Percentiles rank a stretch among this genome's conserved stretches.
Conservation (phyloP, 2,113 vertebrate genomes). For the Chaenogobius annularis region DNA sequence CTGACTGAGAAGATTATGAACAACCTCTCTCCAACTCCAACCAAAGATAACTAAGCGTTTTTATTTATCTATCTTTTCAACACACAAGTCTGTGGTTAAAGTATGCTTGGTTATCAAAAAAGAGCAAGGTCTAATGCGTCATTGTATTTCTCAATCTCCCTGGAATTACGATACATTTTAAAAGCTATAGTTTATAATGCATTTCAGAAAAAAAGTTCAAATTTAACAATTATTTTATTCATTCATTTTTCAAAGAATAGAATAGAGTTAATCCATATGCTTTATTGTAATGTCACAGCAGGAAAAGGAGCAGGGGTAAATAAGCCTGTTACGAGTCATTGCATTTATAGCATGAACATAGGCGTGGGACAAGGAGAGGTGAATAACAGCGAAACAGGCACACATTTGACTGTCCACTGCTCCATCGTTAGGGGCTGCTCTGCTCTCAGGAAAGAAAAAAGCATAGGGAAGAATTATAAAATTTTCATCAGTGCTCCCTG, state of each 20-base stretch:
- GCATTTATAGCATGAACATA: constrained; percentile 79
- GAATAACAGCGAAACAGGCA: constrained; percentile 71
- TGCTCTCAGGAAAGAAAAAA: constrained; percentile 65
- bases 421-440: constrained; percentile 59
- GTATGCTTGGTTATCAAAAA: no score
- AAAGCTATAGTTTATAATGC: no score
- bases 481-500: constrained; percentile 92
- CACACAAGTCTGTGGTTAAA: no score
- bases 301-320: constrained; percentile 57
- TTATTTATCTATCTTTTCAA: no score
- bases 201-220: no score
- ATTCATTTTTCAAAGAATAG: not conserved
- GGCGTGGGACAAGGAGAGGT: constrained; percentile 70
- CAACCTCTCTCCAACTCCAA: no score
- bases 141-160: no score
- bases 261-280: no score
- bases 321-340: constrained; percentile 60
- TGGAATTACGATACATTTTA: no score
- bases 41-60: not conserved
- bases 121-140: no score
- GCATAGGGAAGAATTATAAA: constrained; percentile 76
- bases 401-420: constrained; percentile 77
- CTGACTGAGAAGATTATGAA: not conserved
- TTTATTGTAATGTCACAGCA: no score
- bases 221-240: no score